A percentile compares a stretch with the other conserved stretches of the same genome.
phyloP scores from a whole-genome alignment of 2,113 vertebrate genomes.

The Erythrolamprus reginae region DNA sequence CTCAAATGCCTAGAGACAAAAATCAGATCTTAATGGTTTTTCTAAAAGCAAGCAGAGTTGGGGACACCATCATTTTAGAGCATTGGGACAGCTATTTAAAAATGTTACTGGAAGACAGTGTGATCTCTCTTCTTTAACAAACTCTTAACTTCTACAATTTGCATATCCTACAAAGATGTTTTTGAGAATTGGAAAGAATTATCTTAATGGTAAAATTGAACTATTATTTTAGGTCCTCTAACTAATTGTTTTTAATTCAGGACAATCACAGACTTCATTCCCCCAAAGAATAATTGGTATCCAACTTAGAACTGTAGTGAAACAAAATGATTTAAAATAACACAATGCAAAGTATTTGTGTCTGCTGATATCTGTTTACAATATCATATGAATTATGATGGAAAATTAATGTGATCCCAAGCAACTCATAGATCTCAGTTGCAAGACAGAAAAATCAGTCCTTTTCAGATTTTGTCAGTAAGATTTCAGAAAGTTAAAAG shows the following conservation, averaged over 20 bases:
- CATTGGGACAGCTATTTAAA: too few relatives aligned
- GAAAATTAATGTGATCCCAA: not conserved
- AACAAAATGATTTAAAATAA: not conserved
- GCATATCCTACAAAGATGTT: too few relatives aligned
- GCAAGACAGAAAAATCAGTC: not conserved
- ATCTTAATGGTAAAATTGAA: not conserved
- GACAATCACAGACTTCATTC: not conserved
- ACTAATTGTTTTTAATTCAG: not conserved
- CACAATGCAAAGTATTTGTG: not conserved
- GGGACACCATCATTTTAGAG: too few relatives aligned
- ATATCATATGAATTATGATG: not conserved
- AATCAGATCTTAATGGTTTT: too few relatives aligned
- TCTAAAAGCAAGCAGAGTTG: too few relatives aligned
- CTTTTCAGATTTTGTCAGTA: not conserved
- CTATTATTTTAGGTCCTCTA: not conserved
- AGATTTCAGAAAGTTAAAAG: not conserved
- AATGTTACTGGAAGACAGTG: too few relatives aligned
- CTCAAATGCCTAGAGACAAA: too few relatives aligned
- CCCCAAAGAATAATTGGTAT: not conserved
- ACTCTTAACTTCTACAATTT: too few relatives aligned
- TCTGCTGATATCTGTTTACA: not conserved
- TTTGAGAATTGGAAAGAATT: not conserved
- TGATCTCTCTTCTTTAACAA: too few relatives aligned
- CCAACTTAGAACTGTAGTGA: not conserved
- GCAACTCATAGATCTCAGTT: not conserved